Evolutionary conservation across 1,140 invertebrate genomes (phyloP).

Genomic region (Prorops nasuta): DNA sequence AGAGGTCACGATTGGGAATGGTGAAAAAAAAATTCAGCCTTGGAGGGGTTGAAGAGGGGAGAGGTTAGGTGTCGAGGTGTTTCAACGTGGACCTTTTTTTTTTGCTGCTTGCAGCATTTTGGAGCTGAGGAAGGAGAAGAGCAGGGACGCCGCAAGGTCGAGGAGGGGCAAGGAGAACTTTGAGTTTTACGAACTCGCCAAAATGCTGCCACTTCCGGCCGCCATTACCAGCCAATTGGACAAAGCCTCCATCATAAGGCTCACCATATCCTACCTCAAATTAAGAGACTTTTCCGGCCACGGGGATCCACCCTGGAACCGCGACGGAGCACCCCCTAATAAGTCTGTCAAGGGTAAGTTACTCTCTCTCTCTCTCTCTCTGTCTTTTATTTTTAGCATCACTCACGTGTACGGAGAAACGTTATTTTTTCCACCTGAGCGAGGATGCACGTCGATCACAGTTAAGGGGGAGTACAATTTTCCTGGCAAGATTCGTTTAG

Average conservation of each 20-base stretch:
- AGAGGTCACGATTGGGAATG: no score
- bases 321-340: constrained; percentile 70
- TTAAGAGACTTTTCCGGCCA: constrained; percentile 91
- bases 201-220: constrained; percentile 92
- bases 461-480: no score
- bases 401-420: no score
- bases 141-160: constrained; percentile 90
- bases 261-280: constrained; percentile 97
- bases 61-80: no score
- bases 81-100: no score
- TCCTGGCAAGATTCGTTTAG: no score
- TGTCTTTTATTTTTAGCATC: neutral
- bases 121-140: constrained; percentile 95
- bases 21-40: no score
- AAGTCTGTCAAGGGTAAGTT: constrained; percentile 83
- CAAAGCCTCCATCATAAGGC: constrained; percentile 97
- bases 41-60: no score
- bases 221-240: constrained; percentile 97
- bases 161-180: constrained; percentile 96
- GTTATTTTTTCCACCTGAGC: no score
- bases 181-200: constrained; percentile 97
- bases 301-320: constrained; percentile 92
- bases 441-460: no score
- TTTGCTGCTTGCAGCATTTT: constrained; percentile 91
- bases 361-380: neutral